Evolutionary conservation across 35 echinoderm and acorn worm species (phyloP).

Genomic region (Ophiothrix spiculata): DNA sequence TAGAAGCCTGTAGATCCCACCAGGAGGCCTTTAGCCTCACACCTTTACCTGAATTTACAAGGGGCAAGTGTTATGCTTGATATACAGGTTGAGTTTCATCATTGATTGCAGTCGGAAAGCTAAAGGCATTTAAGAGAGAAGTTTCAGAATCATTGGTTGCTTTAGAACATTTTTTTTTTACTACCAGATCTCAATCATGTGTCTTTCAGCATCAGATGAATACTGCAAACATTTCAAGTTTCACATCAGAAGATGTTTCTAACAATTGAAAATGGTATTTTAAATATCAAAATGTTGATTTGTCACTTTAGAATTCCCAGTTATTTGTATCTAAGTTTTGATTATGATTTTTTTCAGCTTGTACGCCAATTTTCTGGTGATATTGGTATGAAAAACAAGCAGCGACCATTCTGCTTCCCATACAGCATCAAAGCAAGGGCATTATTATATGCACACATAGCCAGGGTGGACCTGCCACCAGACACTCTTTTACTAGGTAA

Average conservation of each 20-base stretch:
- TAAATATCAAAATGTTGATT: too few species aligned
- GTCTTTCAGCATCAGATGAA: background rate
- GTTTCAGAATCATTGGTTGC: background rate
- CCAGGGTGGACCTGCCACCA: constrained; percentile 44
- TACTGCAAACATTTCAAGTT: background rate
- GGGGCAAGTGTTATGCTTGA: too few species aligned
- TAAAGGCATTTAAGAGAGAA: background rate
- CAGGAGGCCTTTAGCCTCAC: too few species aligned
- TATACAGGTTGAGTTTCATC: background rate
- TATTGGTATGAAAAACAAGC: constrained; percentile 83
- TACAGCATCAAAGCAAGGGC: constrained; percentile 85
- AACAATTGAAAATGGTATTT: too few species aligned
- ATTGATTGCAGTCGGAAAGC: background rate
- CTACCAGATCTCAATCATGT: background rate
- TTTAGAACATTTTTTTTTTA: background rate
- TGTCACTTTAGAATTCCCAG: too few species aligned
- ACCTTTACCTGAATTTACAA: too few species aligned
- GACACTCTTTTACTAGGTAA: constrained; percentile 83
- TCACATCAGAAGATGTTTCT: background rate
- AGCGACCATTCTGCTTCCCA: constrained; percentile 75
- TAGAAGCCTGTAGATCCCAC: too few species aligned
- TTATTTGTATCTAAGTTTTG: too few species aligned
- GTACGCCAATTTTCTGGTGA: constrained; percentile 74
- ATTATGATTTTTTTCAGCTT: too few species aligned
- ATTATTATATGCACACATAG: constrained; percentile 83